These are phyloP conservation scores for Alviniconcha strummeri DNA, from an alignment of 2,888 invertebrate species.

Conservation along the genomic window DNA sequence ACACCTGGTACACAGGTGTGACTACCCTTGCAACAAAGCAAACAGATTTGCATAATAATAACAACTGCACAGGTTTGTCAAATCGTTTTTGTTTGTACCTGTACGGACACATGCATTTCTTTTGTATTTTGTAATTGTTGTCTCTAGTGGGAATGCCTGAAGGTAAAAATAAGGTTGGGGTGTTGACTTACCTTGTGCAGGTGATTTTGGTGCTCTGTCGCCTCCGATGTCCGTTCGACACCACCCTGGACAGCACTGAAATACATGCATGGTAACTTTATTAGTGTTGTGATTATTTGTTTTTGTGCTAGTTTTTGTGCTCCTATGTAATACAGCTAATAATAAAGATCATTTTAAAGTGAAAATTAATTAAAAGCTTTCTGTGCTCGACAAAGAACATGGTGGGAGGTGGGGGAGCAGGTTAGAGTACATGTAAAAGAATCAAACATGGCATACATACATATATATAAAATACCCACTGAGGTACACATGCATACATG, in stretches of 20 bases:
- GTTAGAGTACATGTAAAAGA: not conserved
- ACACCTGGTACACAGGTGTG: too few species aligned
- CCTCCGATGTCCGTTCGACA: slow-evolving; percentile 33
- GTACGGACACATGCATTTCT: too few species aligned
- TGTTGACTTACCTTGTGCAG: slow-evolving; percentile 16
- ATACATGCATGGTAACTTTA: not conserved
- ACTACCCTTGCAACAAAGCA: too few species aligned
- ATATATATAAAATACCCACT: not conserved
- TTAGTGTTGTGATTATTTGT: too few species aligned
- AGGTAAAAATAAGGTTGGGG: too few species aligned
- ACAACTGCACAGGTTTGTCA: too few species aligned
- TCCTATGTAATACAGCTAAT: not conserved
- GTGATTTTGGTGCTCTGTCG: not conserved
- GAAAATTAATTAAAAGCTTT: not conserved
- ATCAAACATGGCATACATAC: not conserved
- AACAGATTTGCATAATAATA: too few species aligned
- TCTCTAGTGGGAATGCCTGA: too few species aligned
- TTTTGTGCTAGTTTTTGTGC: too few species aligned
- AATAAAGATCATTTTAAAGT: not conserved
- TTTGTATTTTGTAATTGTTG: too few species aligned
- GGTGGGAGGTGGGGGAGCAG: not conserved
- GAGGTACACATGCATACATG: not conserved
- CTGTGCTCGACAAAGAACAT: too few species aligned
- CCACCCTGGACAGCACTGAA: slow-evolving; percentile 35
- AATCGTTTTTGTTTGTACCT: too few species aligned